Evolutionary conservation across 2,888 invertebrate genomes (phyloP), one percentile per base, ranked within the genome.

Genomic region (Sphecodes monilicornis): DNA sequence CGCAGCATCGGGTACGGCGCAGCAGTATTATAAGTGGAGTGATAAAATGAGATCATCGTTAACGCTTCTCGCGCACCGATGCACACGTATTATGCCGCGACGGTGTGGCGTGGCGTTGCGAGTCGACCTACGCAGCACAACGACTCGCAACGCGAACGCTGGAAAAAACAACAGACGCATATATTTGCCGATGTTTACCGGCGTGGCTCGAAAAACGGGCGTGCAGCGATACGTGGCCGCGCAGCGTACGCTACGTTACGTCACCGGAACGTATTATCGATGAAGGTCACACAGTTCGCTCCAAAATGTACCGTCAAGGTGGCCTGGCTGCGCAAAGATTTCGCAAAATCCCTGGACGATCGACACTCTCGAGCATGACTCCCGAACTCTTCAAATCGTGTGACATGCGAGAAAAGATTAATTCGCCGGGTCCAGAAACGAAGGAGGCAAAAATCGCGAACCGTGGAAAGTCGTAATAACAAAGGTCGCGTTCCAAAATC

Each of bases 41-140:
- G 92, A 93, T 92, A 93, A 93, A 93, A 92, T 92, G 93, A 93
- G 92, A 93, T 93, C 93, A 93, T 93, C 92, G 90, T 91, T 90
- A 89, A 87, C 87, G 87, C 88, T 88, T 86, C 90, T 78, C 78
- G 81, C 77, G 76, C 83, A 82, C 81, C 69, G 70, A 50, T 76
- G 77, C 79, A 76, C 78, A 74, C 77, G 64, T 39, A 46, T 68
- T 68, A 68, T 68, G 39, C 39, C 3, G 54, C n/a, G 54, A 3
- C 54, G 10, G 16, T 57, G n/a, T 54, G 13, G 26, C 60, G 16
- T 22, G 13, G 10, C 32, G 32, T 10, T 18, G 32, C 32, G 66
- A 22, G 66, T 22, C 66, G 76, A 86, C 68, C 73, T 78, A 82
- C 79, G 80, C 74, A 79, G 54, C 46, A 57, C 75, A 57, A 41